phyloP scores from a whole-genome alignment of 2,797 vertebrate genomes.

The Ctenopoma multispine region DNA sequence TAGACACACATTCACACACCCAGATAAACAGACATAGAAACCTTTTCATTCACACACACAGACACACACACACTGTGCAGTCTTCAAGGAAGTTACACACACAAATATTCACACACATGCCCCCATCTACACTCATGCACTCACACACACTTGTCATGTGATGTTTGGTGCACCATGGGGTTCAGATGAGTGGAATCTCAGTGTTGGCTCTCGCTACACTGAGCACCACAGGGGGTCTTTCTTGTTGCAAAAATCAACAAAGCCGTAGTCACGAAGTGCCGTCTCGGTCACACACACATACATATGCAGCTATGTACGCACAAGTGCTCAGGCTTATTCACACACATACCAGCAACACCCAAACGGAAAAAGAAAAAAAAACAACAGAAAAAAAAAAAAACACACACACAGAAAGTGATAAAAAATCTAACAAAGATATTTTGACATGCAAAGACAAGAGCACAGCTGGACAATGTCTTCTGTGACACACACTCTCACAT shows the following conservation, averaged over 20 bases:
- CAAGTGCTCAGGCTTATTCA: constrained; percentile 30
- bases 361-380: neutral
- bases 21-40: constrained; percentile 33
- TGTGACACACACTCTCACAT: constrained; percentile 23
- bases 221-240: constrained; percentile 81
- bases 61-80: constrained; percentile 19
- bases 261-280: constrained; percentile 81
- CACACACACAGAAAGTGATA: constrained; percentile 33
- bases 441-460: constrained; percentile 50
- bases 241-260: constrained; percentile 80
- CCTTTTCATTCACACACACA: constrained; percentile 37
- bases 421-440: constrained; percentile 49
- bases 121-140: constrained; percentile 1
- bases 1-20: constrained; percentile 16
- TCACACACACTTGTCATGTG: constrained; percentile 65
- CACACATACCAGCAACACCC: constrained; percentile 5
- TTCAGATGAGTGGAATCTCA: constrained; percentile 83
- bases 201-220: constrained; percentile 79
- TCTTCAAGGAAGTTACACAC: constrained; percentile 33
- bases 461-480: constrained; percentile 57
- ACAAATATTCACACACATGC: constrained; percentile 22
- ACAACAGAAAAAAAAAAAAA: constrained; percentile 11
- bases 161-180: constrained; percentile 66
- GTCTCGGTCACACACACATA: constrained; percentile 50
- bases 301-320: constrained; percentile 2